Base-by-base conservation (phyloP, 2,113 vertebrate genomes). In the Chionomys nivalis region DNA sequence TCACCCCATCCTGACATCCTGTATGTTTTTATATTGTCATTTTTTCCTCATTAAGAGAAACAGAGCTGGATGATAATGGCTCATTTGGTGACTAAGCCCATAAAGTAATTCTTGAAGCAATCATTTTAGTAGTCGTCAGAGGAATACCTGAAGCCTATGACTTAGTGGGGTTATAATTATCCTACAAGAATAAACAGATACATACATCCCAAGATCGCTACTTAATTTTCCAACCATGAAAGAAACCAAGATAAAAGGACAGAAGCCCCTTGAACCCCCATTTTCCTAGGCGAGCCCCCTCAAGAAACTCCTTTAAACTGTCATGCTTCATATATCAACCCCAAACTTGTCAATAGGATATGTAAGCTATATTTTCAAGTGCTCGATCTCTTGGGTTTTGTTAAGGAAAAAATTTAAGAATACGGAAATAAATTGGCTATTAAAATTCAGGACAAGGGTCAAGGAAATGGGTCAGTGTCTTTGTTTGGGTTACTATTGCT, bases 11-110 rank as follows among this genome's bases (percentile, higher is more conserved):
- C n/a, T 83, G 81, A 28, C 16, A 31, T 81, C 36, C 24, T 87
- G 21, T 72, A 26, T 88, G 31, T 52, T 39, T 55, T 36, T 16
- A 14, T 89, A 55, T 87, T 89, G 66, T 94, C n/a, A 63, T 89
- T 92, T 97, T 87, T 79, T 95, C 39, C n/a, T 94, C 24, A 91
- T 86, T 61, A 81, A 61, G 26, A 68, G 87, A 92, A 93, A 70
- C 75, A 92, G 66, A 58, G 52, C 93, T 82, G 6, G 28, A 65
- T 93, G 68, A 87, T 77, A 58, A 21, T 77, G 33, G n/a, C 66
- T 83, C 82, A 78, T 95, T 77, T 82, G 55, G 39, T 88, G 58
- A 86, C 90, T 94, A 86, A 91, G 65, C 39, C 52, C 31, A 47
- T 87, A 77, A 88, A 95, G 89, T 11, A 83, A 91, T 85, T 95